Evolutionary conservation across 2,797 vertebrate species (phyloP).

Genomic region (Thripadectes ignobilis): DNA sequence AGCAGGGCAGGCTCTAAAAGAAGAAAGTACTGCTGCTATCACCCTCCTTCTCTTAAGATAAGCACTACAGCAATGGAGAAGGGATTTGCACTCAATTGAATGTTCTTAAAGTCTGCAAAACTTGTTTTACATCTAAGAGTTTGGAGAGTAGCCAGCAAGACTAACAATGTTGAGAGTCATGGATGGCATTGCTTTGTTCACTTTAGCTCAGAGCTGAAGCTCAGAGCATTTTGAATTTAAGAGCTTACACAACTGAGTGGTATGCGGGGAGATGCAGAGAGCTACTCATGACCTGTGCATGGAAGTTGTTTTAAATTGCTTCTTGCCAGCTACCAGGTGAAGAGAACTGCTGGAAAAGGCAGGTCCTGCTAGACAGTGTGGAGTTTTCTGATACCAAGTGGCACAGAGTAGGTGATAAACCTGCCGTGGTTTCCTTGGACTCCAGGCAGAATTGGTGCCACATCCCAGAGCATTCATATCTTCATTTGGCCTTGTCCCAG

Average conservation of each 20-base stretch:
- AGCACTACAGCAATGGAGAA: not conserved
- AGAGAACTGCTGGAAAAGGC: not conserved
- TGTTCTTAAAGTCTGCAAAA: conserved; percentile 4
- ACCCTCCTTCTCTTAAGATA: conserved; percentile 21
- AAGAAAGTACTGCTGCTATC: conserved; percentile 17
- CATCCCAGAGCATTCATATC: not conserved
- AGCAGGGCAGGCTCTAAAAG: not conserved
- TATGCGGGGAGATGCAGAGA: not conserved
- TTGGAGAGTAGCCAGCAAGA: not conserved
- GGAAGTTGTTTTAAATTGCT: not conserved
- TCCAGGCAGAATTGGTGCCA: not conserved
- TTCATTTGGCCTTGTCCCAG: not conserved
- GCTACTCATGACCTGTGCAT: not conserved
- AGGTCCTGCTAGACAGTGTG: fast-evolving
- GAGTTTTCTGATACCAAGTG: not conserved
- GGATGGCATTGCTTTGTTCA: not conserved
- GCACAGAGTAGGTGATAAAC: not conserved
- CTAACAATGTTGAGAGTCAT: not conserved
- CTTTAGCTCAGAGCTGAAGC: not conserved
- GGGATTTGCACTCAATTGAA: conserved; percentile 43
- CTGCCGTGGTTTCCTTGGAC: not conserved
- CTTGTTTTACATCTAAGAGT: not conserved
- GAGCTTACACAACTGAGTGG: not conserved
- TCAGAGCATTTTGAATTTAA: not conserved
- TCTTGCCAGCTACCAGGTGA: fast-evolving